Percentiles rank a stretch among this genome's conserved stretches.
Conservation (phyloP, 2,888 invertebrate species). For the Barypeithes pellucidus region DNA sequence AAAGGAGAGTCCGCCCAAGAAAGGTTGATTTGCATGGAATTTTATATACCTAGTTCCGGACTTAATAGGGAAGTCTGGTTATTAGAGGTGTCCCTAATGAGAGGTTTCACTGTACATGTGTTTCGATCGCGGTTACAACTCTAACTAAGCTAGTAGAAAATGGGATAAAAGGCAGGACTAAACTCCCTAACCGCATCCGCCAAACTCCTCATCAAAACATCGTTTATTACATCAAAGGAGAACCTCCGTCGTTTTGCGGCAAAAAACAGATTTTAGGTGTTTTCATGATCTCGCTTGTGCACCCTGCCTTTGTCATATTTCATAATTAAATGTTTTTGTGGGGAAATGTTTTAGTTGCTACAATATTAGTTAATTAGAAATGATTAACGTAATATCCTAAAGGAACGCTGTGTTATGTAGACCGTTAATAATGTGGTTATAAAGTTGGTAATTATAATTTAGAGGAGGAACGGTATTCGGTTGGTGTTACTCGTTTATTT, state of each 20-base stretch:
- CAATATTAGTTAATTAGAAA: constrained; percentile 52
- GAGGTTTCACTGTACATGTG: no score
- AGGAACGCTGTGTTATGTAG: constrained; percentile 46
- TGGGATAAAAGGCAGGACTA: not conserved
- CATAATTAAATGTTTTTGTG: constrained; percentile 52
- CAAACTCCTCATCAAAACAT: constrained; percentile 33
- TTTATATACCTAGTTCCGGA: no score
- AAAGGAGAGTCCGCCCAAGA: no score
- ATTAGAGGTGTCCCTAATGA: no score
- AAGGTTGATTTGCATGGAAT: no score
- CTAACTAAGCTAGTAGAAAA: not conserved
- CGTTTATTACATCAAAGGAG: constrained; percentile 34
- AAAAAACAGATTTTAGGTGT: constrained; percentile 36
- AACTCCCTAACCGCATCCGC: constrained; percentile 7
- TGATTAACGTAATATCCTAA: constrained; percentile 51
- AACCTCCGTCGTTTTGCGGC: constrained; percentile 13
- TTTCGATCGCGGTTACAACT: no score
- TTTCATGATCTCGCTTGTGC: constrained; percentile 25
- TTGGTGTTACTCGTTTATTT: not conserved
- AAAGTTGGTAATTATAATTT: constrained; percentile 49
- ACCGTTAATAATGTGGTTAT: constrained; percentile 49
- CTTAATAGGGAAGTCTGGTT: no score
- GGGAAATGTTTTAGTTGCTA: constrained; percentile 43
- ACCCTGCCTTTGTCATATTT: constrained; percentile 46
- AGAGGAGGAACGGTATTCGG: constrained; percentile 10